Conservation (phyloP, 2,888 invertebrate genomes). For the Orchesella flavescens region DNA sequence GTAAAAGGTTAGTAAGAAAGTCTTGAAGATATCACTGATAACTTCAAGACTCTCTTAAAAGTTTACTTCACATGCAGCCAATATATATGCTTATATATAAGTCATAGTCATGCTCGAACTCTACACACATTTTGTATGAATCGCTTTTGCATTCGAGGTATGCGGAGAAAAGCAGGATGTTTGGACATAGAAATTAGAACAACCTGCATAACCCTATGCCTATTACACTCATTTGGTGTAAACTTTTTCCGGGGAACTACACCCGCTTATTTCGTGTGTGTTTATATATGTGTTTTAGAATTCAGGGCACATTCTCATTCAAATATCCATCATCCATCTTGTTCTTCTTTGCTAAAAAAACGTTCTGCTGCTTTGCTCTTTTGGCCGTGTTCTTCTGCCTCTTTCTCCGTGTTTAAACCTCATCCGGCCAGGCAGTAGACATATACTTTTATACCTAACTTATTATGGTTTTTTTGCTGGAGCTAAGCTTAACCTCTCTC, state of each 20-base stretch:
- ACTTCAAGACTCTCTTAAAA: too few relatives aligned
- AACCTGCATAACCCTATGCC: background rate
- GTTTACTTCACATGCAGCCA: too few relatives aligned
- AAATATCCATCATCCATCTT: slow-evolving; percentile 66
- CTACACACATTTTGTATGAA: too few relatives aligned
- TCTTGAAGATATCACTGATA: too few relatives aligned
- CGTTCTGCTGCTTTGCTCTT: slow-evolving; percentile 12
- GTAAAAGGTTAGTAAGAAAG: too few relatives aligned
- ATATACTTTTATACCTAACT: background rate
- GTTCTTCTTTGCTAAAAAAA: slow-evolving; percentile 22
- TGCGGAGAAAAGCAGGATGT: background rate
- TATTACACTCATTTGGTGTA: background rate
- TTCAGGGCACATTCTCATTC: slow-evolving; percentile 63
- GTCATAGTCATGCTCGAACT: too few relatives aligned
- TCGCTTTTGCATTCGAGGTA: background rate
- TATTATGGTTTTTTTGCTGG: background rate
- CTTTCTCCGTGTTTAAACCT: slow-evolving; percentile 23
- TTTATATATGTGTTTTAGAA: slow-evolving; percentile 41
- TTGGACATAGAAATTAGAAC: background rate
- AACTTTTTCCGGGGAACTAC: background rate
- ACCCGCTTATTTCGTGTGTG: background rate
- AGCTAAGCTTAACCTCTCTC: slow-evolving; percentile 8
- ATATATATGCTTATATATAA: background rate
- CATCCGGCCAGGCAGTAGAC: slow-evolving; percentile 33
- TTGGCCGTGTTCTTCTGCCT: slow-evolving; percentile 12